A percentile compares a stretch with the other conserved stretches of the same genome.
phyloP scores from a whole-genome alignment of 2,888 invertebrate species.

The Cacoxenus indagator region DNA sequence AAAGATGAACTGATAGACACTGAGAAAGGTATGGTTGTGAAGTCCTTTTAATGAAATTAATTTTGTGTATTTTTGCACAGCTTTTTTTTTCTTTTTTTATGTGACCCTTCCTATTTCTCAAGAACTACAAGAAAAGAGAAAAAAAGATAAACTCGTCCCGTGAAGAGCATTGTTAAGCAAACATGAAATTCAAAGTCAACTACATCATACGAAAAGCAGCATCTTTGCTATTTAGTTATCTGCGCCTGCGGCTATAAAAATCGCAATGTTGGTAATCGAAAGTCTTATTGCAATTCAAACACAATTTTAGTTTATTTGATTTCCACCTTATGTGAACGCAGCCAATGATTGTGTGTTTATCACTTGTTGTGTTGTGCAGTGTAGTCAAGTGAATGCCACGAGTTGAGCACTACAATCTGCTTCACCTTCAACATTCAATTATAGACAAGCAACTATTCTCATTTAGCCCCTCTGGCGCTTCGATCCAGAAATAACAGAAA shows the following conservation, averaged over 20 bases:
- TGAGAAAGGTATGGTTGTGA: not conserved
- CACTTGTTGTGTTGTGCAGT: not conserved
- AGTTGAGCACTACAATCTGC: not conserved
- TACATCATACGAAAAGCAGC: not conserved
- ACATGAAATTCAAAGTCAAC: not conserved
- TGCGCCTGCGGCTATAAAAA: not conserved
- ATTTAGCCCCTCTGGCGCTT: not conserved
- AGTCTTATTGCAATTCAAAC: not conserved
- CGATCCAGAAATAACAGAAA: not conserved
- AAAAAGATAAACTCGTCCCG: not conserved
- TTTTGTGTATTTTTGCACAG: not conserved
- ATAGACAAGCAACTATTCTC: not conserved
- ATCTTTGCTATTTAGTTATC: not conserved
- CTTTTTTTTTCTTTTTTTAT: not conserved
- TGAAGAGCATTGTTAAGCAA: not conserved
- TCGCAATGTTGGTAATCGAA: not conserved
- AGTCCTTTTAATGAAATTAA: not conserved
- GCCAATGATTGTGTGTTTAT: not conserved
- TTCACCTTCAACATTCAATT: not conserved
- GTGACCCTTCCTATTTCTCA: too few relatives aligned
- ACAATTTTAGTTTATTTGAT: constrained; percentile 2
- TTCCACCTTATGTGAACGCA: not conserved
- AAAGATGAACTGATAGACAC: not conserved
- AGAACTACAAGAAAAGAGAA: not conserved
- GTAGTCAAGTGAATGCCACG: not conserved